A percentile compares a stretch with the other conserved stretches of the same genome.
Evolutionary conservation across 1,140 invertebrate species (phyloP).

Genomic region (Rhynchophorus ferrugineus): DNA sequence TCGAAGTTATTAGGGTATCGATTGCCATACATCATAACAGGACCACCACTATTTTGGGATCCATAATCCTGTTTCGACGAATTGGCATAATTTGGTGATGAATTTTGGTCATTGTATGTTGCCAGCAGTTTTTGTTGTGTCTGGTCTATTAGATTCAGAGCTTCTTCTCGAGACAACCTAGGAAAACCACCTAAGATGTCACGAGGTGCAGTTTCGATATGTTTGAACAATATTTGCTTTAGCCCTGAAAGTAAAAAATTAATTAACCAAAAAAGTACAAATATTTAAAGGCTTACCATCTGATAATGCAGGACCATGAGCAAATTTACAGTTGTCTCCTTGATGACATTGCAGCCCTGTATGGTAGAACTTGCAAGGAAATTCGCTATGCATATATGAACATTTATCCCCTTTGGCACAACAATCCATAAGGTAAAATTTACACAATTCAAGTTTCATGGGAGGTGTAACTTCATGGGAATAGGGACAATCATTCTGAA

Average conservation of each 20-base stretch:
- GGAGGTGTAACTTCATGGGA: slow-evolving; percentile 77
- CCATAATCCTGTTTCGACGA: not conserved
- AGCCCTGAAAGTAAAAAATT: slow-evolving; percentile 27
- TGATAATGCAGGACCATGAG: slow-evolving; percentile 75
- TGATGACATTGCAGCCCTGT: slow-evolving; percentile 78
- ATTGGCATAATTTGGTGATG: not conserved
- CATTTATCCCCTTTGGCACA: slow-evolving; percentile 94
- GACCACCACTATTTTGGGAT: not conserved
- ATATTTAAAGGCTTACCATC: slow-evolving; percentile 40
- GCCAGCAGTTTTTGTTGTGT: slow-evolving; percentile 58
- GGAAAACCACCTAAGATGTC: slow-evolving; percentile 85
- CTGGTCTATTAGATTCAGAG: slow-evolving; percentile 61
- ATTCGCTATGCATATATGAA: slow-evolving; percentile 94
- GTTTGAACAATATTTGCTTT: slow-evolving; percentile 49
- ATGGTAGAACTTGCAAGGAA: slow-evolving; percentile 96
- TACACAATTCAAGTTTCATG: slow-evolving; percentile 90
- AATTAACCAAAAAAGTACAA: not conserved
- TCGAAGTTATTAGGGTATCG: slow-evolving; percentile 18
- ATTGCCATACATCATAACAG: slow-evolving; percentile 1
- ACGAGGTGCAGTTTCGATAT: slow-evolving; percentile 83
- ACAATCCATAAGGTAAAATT: slow-evolving; percentile 93
- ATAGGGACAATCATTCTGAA: slow-evolving; percentile 71
- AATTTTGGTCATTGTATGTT: slow-evolving; percentile 6
- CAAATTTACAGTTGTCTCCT: slow-evolving; percentile 86
- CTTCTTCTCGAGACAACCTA: slow-evolving; percentile 66